Percentiles rank a stretch among this genome's conserved stretches.
Conservation (phyloP, 2,888 invertebrate genomes). For the Phortica okadai region DNA sequence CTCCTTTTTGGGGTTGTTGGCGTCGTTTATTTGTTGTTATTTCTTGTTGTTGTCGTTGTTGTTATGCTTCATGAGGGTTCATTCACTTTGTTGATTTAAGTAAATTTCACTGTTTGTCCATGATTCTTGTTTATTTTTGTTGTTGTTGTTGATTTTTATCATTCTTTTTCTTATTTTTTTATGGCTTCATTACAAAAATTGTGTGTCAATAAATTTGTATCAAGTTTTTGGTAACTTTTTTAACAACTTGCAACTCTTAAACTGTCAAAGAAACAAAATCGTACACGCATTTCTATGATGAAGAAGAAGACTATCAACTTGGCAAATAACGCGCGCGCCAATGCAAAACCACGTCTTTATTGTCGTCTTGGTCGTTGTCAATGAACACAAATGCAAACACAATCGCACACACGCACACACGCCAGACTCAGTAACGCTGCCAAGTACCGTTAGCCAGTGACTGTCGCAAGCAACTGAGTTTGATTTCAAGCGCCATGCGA, state of each 20-base stretch:
- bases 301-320: no score
- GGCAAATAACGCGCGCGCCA: no score
- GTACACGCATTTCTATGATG: no score
- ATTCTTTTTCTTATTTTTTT: neutral
- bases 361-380: no score
- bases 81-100: constrained; percentile 23
- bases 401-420: no score
- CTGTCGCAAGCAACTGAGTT: constrained; percentile 8
- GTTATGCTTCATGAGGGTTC: neutral
- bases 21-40: neutral
- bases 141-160: neutral
- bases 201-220: neutral
- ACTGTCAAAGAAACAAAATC: no score
- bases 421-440: neutral
- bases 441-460: constrained; percentile 52
- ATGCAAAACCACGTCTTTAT: no score
- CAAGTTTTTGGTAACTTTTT: neutral
- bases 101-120: constrained; percentile 16
- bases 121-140: constrained; percentile 6
- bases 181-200: neutral
- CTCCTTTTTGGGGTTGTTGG: neutral
- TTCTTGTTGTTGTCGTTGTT: constrained; percentile 4
- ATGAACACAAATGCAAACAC: no score
- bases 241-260: no score
- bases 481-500: neutral